Percentiles rank a stretch among this genome's conserved stretches.
These are phyloP conservation scores for Ophion ellenae DNA, from an alignment of 2,888 invertebrate species.

Conservation along the genomic window DNA sequence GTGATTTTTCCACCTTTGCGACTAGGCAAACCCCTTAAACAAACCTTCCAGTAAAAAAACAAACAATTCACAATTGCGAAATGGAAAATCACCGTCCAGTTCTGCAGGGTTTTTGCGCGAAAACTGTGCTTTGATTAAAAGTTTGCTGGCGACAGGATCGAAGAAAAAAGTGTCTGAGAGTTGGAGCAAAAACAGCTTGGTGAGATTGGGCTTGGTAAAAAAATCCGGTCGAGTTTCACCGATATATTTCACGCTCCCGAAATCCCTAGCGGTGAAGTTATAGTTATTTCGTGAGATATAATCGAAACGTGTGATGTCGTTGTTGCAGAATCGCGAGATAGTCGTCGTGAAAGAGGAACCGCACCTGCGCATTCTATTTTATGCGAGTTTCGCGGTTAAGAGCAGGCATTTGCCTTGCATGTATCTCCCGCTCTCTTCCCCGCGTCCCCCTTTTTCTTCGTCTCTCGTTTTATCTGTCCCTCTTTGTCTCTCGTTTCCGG, in stretches of 20 bases:
- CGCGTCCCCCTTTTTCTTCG: neutral
- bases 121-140: neutral
- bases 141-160: neutral
- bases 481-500: constrained; percentile 23
- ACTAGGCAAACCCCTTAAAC: neutral
- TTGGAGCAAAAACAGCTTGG: neutral
- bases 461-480: constrained; percentile 10
- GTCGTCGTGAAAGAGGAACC: constrained; percentile 13
- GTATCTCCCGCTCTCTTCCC: neutral
- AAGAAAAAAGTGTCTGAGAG: neutral
- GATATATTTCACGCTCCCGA: constrained; percentile 1
- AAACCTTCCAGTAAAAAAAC: neutral
- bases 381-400: constrained; percentile 39
- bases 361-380: constrained; percentile 42
- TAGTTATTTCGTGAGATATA: constrained; percentile 44
- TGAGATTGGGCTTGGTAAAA: constrained; percentile 3
- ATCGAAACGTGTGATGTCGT: constrained; percentile 42
- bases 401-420: constrained; percentile 33
- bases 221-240: constrained; percentile 4
- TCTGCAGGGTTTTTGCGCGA: neutral
- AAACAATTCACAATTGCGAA: neutral
- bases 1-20: too few species aligned
- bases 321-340: constrained; percentile 35
- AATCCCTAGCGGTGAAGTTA: constrained; percentile 25
- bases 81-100: neutral